A percentile compares a stretch with the other conserved stretches of the same genome.
Conservation (phyloP, 2,888 invertebrate genomes). For the Athripsodes cinereus region DNA sequence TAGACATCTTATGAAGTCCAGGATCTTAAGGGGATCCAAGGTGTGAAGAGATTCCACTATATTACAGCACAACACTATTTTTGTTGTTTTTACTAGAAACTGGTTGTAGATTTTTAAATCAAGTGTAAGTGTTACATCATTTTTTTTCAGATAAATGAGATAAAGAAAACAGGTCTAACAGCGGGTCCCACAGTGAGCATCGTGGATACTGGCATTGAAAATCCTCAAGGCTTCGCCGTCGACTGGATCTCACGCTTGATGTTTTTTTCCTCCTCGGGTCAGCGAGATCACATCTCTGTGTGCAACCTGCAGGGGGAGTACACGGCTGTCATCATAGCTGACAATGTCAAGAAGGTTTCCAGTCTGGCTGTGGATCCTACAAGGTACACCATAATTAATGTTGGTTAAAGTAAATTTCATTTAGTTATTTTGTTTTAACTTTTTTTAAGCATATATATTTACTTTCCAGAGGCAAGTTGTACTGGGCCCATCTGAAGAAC, state of each 20-base stretch:
- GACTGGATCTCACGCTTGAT: slow-evolving; percentile 76
- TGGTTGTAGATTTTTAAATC: too few species aligned
- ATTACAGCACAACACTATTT: too few species aligned
- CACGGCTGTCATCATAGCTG: slow-evolving; percentile 43
- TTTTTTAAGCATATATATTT: too few species aligned
- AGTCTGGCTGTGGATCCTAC: slow-evolving; percentile 67
- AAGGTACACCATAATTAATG: slow-evolving; percentile 1
- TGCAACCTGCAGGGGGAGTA: slow-evolving; percentile 68
- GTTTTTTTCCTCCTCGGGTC: slow-evolving; percentile 61
- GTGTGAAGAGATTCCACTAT: too few species aligned
- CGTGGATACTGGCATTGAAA: slow-evolving; percentile 61
- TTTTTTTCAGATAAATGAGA: slow-evolving; percentile 55
- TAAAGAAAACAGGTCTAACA: slow-evolving; percentile 62
- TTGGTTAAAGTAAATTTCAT: too few species aligned
- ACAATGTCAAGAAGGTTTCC: slow-evolving; percentile 45
- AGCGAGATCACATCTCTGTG: slow-evolving; percentile 55
- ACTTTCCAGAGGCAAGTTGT: slow-evolving; percentile 46
- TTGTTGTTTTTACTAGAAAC: too few species aligned
- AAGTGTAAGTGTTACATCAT: too few species aligned
- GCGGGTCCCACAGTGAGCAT: slow-evolving; percentile 65
- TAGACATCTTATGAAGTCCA: too few species aligned
- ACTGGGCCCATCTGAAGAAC: slow-evolving; percentile 49
- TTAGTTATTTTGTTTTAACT: too few species aligned
- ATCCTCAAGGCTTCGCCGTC: slow-evolving; percentile 68
- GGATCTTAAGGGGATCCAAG: too few species aligned